A percentile compares a stretch with the other conserved stretches of the same genome.
Conservation (phyloP, 2,888 invertebrate species). For the Hypsopygia costalis region DNA sequence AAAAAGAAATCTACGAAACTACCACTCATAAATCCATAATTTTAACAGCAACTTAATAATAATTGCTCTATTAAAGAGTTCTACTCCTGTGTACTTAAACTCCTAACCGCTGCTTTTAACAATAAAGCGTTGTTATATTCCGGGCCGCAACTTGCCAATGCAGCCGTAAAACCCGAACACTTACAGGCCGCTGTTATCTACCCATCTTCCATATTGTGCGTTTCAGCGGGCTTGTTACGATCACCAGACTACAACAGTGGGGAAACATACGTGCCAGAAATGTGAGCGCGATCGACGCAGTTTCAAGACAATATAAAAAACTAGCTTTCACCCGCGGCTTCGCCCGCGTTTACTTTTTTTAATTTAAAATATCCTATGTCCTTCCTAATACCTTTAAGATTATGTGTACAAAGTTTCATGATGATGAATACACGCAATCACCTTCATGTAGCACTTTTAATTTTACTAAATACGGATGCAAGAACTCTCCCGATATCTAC, state of each 20-base stretch:
- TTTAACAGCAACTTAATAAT: conserved; percentile 19
- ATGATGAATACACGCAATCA: too few relatives aligned
- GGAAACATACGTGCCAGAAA: conserved; percentile 34
- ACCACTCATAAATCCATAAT: not conserved
- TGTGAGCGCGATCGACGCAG: conserved; percentile 13
- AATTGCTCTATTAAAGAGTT: not conserved
- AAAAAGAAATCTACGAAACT: too few relatives aligned
- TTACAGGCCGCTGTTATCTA: conserved; percentile 63
- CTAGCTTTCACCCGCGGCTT: too few relatives aligned
- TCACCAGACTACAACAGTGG: conserved; percentile 32
- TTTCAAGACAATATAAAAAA: too few relatives aligned
- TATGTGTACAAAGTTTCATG: too few relatives aligned
- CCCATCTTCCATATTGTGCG: conserved; percentile 73
- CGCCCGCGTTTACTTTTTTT: too few relatives aligned
- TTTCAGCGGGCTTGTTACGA: conserved; percentile 65
- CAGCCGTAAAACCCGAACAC: conserved; percentile 52
- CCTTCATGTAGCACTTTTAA: too few relatives aligned
- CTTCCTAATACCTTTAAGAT: too few relatives aligned
- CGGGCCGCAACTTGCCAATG: conserved; percentile 1
- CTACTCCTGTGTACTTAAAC: conserved; percentile 15
- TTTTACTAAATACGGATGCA: too few relatives aligned
- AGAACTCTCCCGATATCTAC: too few relatives aligned
- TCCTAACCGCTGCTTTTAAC: conserved; percentile 27
- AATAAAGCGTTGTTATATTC: conserved; percentile 27
- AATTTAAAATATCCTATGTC: too few relatives aligned